These are phyloP conservation scores for Erpobdella octoculata DNA, from an alignment of 2,888 invertebrate genomes.

Conservation along the genomic window DNA sequence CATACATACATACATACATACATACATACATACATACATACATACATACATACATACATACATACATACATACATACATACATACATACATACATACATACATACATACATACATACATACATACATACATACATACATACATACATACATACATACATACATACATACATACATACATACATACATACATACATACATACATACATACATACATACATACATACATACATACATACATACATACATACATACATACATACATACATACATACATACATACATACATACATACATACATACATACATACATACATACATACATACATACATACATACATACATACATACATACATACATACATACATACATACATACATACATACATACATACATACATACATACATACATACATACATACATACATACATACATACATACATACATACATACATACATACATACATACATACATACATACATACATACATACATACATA, in stretches of 20 bases:
- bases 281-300: background rate
- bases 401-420: conserved; percentile 7
- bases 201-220: conserved; percentile 24
- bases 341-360: conserved; percentile 31
- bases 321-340: conserved; percentile 29
- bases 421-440: background rate
- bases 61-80: no score
- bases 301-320: background rate
- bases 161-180: no score
- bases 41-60: no score
- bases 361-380: conserved; percentile 26
- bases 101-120: no score
- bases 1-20: no score
- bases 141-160: no score
- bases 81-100: no score
- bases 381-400: conserved; percentile 27
- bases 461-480: background rate
- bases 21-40: no score
- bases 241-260: conserved; percentile 22
- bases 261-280: conserved; percentile 26
- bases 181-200: conserved; percentile 8
- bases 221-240: conserved; percentile 27
- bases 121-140: no score
- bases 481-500: background rate
- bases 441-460: background rate